Percentiles rank a stretch among this genome's conserved stretches.
These are phyloP conservation scores for Caenorhabditis drosophilae DNA, from an alignment of 2,888 invertebrate genomes.

Conservation along the genomic window DNA sequence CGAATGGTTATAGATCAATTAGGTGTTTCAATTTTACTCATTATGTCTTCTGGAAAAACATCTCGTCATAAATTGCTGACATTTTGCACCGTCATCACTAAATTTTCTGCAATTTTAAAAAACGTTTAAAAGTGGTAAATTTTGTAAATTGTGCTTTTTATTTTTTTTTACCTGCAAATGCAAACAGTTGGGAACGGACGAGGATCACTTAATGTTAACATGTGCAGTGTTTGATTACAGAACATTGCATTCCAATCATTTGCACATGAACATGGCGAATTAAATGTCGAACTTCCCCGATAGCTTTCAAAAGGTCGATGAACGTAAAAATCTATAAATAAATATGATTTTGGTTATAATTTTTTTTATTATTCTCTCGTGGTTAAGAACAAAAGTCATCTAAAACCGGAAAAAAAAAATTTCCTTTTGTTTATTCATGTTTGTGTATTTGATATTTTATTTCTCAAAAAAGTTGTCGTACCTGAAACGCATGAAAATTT, in stretches of 20 bases:
- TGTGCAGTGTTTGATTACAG: slow-evolving; percentile 39
- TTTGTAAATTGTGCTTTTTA: too few relatives aligned
- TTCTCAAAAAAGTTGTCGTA: too few relatives aligned
- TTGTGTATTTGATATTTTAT: background rate
- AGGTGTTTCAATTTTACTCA: slow-evolving; percentile 20
- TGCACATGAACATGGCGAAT: slow-evolving; percentile 41
- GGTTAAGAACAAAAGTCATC: too few relatives aligned
- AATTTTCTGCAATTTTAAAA: slow-evolving; percentile 41
- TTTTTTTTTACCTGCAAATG: slow-evolving; percentile 44
- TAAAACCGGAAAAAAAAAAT: background rate
- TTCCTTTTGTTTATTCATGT: background rate
- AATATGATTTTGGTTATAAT: background rate
- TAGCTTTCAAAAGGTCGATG: slow-evolving; percentile 30
- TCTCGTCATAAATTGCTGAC: slow-evolving; percentile 57
- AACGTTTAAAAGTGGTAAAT: background rate
- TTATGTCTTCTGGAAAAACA: slow-evolving; percentile 45
- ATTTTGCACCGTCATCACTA: slow-evolving; percentile 44
- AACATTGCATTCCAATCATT: slow-evolving; percentile 47
- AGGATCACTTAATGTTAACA: slow-evolving; percentile 3
- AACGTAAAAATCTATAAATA: slow-evolving; percentile 24
- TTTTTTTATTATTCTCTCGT: too few relatives aligned
- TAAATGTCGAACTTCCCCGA: slow-evolving; percentile 34
- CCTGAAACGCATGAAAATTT: slow-evolving; percentile 34
- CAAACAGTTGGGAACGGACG: slow-evolving; percentile 43
- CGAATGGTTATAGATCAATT: too few relatives aligned